phyloP scores from a whole-genome alignment of 2,797 vertebrate genomes.

The Linurgus olivaceus region DNA sequence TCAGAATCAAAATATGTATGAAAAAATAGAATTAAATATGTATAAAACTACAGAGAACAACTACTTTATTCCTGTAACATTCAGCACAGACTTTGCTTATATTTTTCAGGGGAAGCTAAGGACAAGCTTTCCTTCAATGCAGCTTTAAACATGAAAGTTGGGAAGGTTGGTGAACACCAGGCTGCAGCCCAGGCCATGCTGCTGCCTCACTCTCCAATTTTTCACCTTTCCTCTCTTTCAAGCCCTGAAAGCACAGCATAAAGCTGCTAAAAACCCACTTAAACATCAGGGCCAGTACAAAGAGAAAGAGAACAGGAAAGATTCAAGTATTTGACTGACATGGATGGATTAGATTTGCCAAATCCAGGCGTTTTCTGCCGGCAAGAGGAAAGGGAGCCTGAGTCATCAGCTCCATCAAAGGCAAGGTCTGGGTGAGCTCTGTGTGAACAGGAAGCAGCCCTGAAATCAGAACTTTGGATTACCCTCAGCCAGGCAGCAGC shows the following conservation, averaged over 20 bases:
- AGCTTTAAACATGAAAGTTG: neutral
- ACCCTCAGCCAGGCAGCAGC: constrained; percentile 63
- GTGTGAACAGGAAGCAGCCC: constrained; percentile 34
- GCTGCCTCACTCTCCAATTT: neutral
- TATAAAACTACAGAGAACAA: neutral
- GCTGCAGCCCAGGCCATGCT: neutral
- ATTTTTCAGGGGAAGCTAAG: neutral
- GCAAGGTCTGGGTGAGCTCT: neutral
- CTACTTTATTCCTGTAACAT: neutral
- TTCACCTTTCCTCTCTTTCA: neutral
- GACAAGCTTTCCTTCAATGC: neutral
- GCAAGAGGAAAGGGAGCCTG: constrained; percentile 37
- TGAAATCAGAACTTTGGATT: constrained; percentile 64
- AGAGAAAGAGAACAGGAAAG: constrained; percentile 34
- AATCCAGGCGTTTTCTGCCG: neutral
- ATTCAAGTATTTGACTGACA: constrained; percentile 27
- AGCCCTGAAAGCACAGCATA: neutral
- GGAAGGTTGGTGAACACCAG: neutral
- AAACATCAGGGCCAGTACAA: neutral
- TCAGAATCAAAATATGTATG: neutral
- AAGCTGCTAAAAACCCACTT: neutral
- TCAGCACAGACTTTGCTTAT: neutral
- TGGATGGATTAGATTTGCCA: constrained; percentile 33
- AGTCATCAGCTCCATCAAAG: constrained; percentile 59
- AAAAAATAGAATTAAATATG: neutral